phyloP scores from a whole-genome alignment of 1,140 invertebrate genomes.

The Micrasema longulum region DNA sequence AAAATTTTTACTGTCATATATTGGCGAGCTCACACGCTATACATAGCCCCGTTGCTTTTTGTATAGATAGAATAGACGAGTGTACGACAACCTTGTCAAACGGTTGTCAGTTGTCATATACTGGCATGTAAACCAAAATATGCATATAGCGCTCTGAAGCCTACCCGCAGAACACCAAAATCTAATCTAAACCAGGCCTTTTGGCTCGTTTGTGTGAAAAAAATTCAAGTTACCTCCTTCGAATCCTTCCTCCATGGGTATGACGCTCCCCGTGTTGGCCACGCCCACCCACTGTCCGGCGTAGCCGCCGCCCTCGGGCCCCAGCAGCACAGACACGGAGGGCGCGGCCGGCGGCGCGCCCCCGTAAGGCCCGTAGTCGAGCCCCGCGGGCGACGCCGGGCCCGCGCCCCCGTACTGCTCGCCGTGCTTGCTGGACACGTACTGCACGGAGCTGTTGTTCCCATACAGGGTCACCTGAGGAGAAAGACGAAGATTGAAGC shows the following conservation, averaged over 20 bases:
- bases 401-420: constrained; percentile 63
- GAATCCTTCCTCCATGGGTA: constrained; percentile 60
- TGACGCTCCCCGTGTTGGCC: constrained; percentile 60
- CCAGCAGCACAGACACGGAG: constrained; percentile 56
- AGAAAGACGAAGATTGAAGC: too few relatives aligned
- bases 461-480: constrained; percentile 69
- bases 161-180: too few relatives aligned
- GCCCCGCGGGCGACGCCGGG: constrained; percentile 50
- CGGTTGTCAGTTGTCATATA: too few relatives aligned
- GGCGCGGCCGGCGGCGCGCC: constrained; percentile 57
- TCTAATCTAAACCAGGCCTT: too few relatives aligned
- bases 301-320: constrained; percentile 53
- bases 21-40: too few relatives aligned
- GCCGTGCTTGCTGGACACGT: constrained; percentile 54
- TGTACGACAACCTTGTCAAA: too few relatives aligned
- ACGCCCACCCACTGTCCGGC: constrained; percentile 55
- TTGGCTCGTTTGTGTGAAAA: too few relatives aligned
- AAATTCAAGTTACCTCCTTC: constrained; percentile 52
- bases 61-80: too few relatives aligned
- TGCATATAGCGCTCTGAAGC: too few relatives aligned
- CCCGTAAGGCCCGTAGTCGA: constrained; percentile 56
- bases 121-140: too few relatives aligned
- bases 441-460: constrained; percentile 63
- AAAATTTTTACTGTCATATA: too few relatives aligned
- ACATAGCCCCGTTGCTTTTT: too few relatives aligned